These are phyloP conservation scores for Operophtera brumata DNA, from an alignment of 2,888 invertebrate species.

Conservation along the genomic window DNA sequence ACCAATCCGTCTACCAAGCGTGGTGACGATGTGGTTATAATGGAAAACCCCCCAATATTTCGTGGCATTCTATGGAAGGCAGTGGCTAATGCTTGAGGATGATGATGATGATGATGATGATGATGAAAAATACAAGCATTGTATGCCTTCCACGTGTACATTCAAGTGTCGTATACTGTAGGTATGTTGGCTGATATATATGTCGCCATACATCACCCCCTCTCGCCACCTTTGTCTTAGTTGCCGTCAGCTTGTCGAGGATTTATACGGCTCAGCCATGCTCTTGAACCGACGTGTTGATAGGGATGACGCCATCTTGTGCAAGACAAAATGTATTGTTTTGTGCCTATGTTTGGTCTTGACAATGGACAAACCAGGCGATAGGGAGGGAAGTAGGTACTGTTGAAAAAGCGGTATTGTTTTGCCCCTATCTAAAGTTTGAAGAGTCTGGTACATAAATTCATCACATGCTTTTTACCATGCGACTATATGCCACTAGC, in stretches of 20 bases:
- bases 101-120: too few relatives aligned
- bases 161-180: conserved; percentile 1
- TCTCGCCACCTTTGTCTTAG: conserved; percentile 30
- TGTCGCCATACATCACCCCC: conserved; percentile 27
- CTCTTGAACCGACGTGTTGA: conserved; percentile 11
- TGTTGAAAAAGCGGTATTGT: conserved; percentile 9
- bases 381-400: not conserved
- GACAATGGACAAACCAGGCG: conserved; percentile 2
- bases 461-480: too few relatives aligned
- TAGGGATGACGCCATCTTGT: conserved; percentile 9
- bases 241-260: conserved; percentile 15
- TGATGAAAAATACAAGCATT: not conserved
- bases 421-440: conserved; percentile 1
- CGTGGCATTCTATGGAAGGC: too few relatives aligned
- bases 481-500: too few relatives aligned
- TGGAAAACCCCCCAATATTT: too few relatives aligned
- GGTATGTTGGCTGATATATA: conserved; percentile 12
- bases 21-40: too few relatives aligned
- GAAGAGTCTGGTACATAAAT: not conserved
- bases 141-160: not conserved
- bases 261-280: conserved; percentile 21
- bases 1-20: too few relatives aligned
- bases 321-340: conserved; percentile 12
- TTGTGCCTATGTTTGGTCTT: conserved; percentile 2
- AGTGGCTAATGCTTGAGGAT: too few relatives aligned